Evolutionary conservation across 2,888 invertebrate genomes (phyloP).

Genomic region (Autographa gamma): DNA sequence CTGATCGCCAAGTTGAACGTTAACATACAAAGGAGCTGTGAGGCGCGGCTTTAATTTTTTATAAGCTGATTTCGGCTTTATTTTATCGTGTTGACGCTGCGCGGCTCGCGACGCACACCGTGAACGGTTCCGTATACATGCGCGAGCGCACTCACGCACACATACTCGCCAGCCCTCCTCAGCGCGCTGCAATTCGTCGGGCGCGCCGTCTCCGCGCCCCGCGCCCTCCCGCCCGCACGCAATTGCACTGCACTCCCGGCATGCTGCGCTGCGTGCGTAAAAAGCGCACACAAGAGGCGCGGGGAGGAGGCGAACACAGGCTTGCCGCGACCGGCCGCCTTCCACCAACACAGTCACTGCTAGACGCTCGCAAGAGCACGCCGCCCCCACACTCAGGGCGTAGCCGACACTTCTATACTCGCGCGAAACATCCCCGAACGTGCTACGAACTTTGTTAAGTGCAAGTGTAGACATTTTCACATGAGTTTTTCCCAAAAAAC

Average conservation of each 20-base stretch:
- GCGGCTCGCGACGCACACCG: conserved; percentile 67
- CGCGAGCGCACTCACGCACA: conserved; percentile 84
- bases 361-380: conserved; percentile 84
- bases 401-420: conserved; percentile 61
- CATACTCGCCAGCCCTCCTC: conserved; percentile 80
- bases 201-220: conserved; percentile 69
- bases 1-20: conserved; percentile 81
- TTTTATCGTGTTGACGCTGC: conserved; percentile 74
- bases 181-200: conserved; percentile 87
- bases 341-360: conserved; percentile 80
- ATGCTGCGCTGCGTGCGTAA: conserved; percentile 85
- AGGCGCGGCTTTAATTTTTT: conserved; percentile 82
- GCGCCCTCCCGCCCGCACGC: conserved; percentile 81
- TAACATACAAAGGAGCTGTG: conserved; percentile 81
- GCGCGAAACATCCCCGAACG: conserved; percentile 80
- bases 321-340: conserved; percentile 69
- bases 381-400: conserved; percentile 85
- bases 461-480: conserved; percentile 75
- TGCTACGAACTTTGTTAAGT: conserved; percentile 80
- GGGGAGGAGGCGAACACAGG: conserved; percentile 75
- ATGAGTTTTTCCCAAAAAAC: conserved; percentile 64
- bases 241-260: conserved; percentile 87
- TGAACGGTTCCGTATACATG: conserved; percentile 59
- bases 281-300: conserved; percentile 87
- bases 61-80: conserved; percentile 83